phyloP scores from a whole-genome alignment of 2,888 invertebrate species.

The Coleophora deauratella region DNA sequence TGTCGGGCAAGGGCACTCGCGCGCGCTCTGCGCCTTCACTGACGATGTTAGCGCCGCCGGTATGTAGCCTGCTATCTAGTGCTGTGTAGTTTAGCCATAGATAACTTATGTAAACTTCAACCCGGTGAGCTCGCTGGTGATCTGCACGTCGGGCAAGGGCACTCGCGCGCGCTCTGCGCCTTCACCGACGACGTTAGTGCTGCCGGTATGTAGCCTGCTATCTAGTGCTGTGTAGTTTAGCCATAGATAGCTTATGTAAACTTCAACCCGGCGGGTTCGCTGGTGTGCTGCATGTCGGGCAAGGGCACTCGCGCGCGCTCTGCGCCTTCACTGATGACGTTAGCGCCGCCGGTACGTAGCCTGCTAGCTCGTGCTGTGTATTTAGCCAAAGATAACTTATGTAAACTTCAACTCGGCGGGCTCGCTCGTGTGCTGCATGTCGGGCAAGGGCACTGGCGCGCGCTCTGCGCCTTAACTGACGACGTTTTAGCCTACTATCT shows the following conservation, averaged over 20 bases:
- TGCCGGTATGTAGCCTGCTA: no score
- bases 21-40: constrained; percentile 48
- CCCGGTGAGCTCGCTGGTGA: constrained; percentile 82
- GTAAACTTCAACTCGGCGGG: no score
- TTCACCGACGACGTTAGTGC: constrained; percentile 46
- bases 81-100: background rate
- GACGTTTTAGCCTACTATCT: no score
- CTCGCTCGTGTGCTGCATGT: constrained; percentile 86
- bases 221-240: no score
- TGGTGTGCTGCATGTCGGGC: constrained; percentile 89
- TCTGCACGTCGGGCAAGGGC: constrained; percentile 91
- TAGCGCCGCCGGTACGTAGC: constrained; percentile 56
- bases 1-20: constrained; percentile 89
- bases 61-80: constrained; percentile 20
- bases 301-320: constrained; percentile 79
- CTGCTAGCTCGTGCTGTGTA: constrained; percentile 34
- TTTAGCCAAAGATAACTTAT: no score
- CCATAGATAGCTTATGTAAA: no score
- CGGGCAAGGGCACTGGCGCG: constrained; percentile 86
- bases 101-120: no score
- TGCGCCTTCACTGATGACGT: constrained; percentile 50
- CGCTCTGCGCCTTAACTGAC: constrained; percentile 47
- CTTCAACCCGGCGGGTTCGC: constrained; percentile 84
- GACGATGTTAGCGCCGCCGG: constrained; percentile 48
- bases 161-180: constrained; percentile 67